These are phyloP conservation scores for Galeopsomyia nigrocyanea DNA, from an alignment of 2,888 invertebrate genomes.

Conservation along the genomic window DNA sequence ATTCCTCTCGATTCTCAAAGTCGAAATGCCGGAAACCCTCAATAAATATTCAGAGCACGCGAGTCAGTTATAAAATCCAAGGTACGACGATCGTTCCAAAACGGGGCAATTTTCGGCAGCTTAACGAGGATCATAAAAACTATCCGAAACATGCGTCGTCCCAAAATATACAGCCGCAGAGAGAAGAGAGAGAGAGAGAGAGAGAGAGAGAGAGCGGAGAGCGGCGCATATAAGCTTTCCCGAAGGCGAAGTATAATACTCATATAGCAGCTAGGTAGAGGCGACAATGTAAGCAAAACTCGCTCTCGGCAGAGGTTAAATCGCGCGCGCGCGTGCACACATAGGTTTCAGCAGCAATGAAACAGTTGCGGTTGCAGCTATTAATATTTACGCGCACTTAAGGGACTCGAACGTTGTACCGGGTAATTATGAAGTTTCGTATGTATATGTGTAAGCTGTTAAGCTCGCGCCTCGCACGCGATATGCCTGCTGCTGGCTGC, in stretches of 20 bases:
- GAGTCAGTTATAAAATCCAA: neutral
- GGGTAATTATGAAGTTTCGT: conserved; percentile 39
- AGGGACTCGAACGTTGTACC: conserved; percentile 12
- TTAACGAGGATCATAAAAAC: conserved; percentile 1
- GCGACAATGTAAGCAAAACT: too few species aligned
- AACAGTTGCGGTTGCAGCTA: neutral
- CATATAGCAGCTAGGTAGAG: too few species aligned
- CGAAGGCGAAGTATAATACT: too few species aligned
- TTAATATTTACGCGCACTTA: conserved; percentile 25
- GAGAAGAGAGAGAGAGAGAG: neutral
- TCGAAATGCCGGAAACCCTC: too few species aligned
- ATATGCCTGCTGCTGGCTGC: too few species aligned
- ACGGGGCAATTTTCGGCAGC: neutral
- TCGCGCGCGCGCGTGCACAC: neutral
- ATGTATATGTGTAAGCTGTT: neutral
- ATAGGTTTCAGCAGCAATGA: neutral
- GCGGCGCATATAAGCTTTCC: too few species aligned
- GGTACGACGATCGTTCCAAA: neutral
- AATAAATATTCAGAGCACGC: too few species aligned
- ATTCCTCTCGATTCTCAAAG: too few species aligned
- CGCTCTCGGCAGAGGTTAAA: too few species aligned
- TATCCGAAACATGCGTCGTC: neutral
- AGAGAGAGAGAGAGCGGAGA: neutral
- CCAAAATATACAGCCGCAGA: neutral
- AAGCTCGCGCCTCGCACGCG: neutral